Conservation (phyloP, 2,797 vertebrate species). For the Rhadinocentrus ornatus region DNA sequence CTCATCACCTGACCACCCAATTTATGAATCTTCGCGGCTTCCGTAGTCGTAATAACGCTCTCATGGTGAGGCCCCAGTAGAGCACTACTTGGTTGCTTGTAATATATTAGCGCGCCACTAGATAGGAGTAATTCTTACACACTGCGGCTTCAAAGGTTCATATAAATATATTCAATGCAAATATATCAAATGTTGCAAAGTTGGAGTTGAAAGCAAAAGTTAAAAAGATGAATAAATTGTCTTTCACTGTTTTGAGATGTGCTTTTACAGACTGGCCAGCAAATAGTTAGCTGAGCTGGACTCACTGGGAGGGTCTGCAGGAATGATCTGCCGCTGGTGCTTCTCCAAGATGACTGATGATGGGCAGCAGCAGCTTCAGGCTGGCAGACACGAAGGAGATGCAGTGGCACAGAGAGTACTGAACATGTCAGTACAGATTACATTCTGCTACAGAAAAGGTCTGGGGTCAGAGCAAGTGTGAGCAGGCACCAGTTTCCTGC, state of each 20-base stretch:
- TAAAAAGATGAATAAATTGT: neutral
- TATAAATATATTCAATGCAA: neutral
- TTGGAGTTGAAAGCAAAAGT: neutral
- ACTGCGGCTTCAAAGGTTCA: too few relatives aligned
- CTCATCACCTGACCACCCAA: too few relatives aligned
- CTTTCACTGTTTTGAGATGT: conserved; percentile 18
- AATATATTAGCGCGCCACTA: too few relatives aligned
- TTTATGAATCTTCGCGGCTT: too few relatives aligned
- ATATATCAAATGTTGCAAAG: neutral
- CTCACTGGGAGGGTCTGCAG: conserved; percentile 24
- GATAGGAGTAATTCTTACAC: too few relatives aligned
- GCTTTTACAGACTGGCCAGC: conserved; percentile 21
- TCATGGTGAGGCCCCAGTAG: too few relatives aligned
- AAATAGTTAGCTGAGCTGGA: conserved; percentile 40
- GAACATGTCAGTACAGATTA: conserved; percentile 68
- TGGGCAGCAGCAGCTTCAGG: conserved; percentile 63
- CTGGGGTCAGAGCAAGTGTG: conserved; percentile 57
- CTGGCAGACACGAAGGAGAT: conserved; percentile 42
- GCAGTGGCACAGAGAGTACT: conserved; percentile 58
- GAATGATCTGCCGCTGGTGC: conserved; percentile 40
- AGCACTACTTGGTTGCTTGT: too few relatives aligned
- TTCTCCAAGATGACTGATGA: conserved; percentile 52
- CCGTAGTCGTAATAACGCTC: too few relatives aligned
- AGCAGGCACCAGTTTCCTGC: conserved; percentile 26
- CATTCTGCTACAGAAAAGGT: conserved; percentile 57